Evolutionary conservation across 2,113 vertebrate species (phyloP), one percentile per base, ranked within the genome.

Genomic region (Rhadina sibilatrix): DNA sequence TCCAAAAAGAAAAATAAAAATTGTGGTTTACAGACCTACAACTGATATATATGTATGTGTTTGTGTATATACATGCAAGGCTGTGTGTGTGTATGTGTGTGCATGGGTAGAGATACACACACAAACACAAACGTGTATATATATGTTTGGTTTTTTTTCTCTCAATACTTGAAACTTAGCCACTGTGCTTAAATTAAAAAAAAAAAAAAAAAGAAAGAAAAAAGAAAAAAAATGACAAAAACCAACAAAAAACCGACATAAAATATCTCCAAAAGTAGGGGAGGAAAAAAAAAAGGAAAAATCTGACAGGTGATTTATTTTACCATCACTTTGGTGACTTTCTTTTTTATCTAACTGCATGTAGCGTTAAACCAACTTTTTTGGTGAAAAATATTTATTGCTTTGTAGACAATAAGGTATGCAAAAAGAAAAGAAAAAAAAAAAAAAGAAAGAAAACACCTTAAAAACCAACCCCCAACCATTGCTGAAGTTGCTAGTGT

Each of bases 131-230:
- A 95, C 56, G 53, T 70, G 88, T 97, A 44, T 38, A 42, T 38
- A 69, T 84, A 83, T 95, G 44, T 5, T 7, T 11, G 2, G 37
- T 46, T 71, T 81, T 83, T 82, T 66, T 97, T 93, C 93, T 97
- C 87, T 96, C 74, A 80, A 97, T 98, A 98, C 98, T 98, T 98
- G 98, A 98, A 98, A 97, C 89, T 89, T 96, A 92, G 94, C 97
- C 97, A 95, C 97, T 98, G 96, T 97, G 96, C 96, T 97, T 95
- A 96, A 95, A 82, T 76, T 28, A 1, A 35, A 90, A 84, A 85
- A 38, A 86, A 38, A 6, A 12, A 1, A 35, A 90, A 84, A 20
- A 19, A 14, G 40, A 14, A 11, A 40, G 28, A 22, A 6, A 12
- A 6, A 9, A 24, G 14, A n/a, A 10, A 21, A 21, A n/a, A 22